These are phyloP conservation scores for Gasterosteus aculeatus DNA, from an alignment of 2,113 vertebrate species.

Conservation along the genomic window DNA sequence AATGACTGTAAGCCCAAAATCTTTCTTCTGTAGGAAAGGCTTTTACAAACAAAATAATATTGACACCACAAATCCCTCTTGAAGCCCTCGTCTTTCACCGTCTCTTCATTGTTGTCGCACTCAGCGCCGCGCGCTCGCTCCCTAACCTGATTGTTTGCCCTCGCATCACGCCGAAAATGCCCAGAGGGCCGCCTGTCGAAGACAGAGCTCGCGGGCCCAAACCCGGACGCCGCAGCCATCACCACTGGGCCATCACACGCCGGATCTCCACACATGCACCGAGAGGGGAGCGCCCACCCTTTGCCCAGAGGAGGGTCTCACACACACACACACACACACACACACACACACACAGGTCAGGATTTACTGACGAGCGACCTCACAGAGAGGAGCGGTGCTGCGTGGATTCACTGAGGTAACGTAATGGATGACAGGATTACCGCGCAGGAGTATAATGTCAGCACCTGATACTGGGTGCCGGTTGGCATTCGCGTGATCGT, in stretches of 20 bases:
- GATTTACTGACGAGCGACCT: conserved; percentile 37
- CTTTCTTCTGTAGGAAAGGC: conserved; percentile 37
- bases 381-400: conserved; percentile 13
- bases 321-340: conserved; percentile 29
- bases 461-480: not conserved
- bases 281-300: conserved; percentile 32
- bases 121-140: conserved; percentile 57
- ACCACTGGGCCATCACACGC: conserved; percentile 19
- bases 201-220: conserved; percentile 37
- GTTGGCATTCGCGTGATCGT: conserved; percentile 7
- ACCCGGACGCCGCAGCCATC: conserved; percentile 5
- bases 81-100: conserved; percentile 44
- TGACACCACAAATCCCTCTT: conserved; percentile 32
- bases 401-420: conserved; percentile 22
- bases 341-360: conserved; percentile 32
- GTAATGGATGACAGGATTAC: conserved; percentile 26
- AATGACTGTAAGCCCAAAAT: not conserved
- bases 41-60: not conserved
- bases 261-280: conserved; percentile 15
- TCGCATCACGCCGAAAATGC: conserved; percentile 56
- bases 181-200: conserved; percentile 57
- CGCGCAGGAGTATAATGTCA: conserved; percentile 8
- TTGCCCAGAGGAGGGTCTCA: conserved; percentile 15
- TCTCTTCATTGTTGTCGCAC: conserved; percentile 37
- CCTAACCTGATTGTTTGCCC: conserved; percentile 69